Evolutionary conservation across 1,140 invertebrate genomes (phyloP).

Genomic region (Nixonia krombeini): DNA sequence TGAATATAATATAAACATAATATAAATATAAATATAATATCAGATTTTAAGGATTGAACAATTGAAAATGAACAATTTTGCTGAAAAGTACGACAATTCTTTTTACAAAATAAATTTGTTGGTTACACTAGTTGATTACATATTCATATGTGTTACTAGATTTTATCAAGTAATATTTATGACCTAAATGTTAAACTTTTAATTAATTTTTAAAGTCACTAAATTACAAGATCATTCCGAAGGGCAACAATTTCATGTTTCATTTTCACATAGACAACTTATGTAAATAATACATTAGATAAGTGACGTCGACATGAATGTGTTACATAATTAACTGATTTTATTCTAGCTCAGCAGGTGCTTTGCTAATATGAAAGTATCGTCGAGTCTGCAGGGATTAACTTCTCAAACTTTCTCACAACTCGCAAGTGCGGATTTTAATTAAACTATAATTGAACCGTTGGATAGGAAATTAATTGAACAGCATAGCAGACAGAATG

Average conservation of each 20-base stretch:
- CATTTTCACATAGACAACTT: constrained; percentile 17
- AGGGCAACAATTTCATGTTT: background rate
- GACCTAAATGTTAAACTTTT: background rate
- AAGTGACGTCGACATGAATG: constrained; percentile 18
- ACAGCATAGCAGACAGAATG: no score
- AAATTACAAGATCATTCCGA: background rate
- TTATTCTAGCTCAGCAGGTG: constrained; percentile 39
- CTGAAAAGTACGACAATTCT: background rate
- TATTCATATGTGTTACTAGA: background rate
- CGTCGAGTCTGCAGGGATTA: constrained; percentile 37
- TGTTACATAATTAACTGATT: constrained; percentile 50
- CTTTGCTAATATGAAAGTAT: constrained; percentile 45
- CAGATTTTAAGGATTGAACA: no score
- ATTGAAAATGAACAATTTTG: no score
- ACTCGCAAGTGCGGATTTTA: constrained; percentile 36
- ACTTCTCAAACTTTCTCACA: constrained; percentile 50
- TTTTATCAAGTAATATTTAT: constrained; percentile 11
- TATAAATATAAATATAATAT: no score
- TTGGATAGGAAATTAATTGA: constrained; percentile 41
- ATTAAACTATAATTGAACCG: constrained; percentile 50
- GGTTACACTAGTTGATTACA: constrained; percentile 1
- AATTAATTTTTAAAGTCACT: background rate
- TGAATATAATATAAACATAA: no score
- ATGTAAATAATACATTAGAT: constrained; percentile 20
- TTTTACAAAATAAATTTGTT: no score